phyloP scores from a whole-genome alignment of 2,888 invertebrate genomes.

The Pemphredon lugubris region DNA sequence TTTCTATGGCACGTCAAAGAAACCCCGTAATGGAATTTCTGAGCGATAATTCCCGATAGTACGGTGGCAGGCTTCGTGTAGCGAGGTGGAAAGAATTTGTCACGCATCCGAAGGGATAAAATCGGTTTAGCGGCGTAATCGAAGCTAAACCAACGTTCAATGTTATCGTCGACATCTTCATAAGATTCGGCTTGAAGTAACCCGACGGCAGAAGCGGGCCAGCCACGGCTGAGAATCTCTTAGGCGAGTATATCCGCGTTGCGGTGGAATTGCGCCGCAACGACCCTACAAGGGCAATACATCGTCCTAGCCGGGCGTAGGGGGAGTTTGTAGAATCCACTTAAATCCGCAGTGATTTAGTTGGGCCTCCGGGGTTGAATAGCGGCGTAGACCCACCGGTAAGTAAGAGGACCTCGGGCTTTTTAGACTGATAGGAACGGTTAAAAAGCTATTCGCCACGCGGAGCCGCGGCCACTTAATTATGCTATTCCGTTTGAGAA shows the following conservation, averaged over 20 bases:
- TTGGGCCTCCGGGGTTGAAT: constrained; percentile 64
- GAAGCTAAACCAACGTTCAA: too few relatives aligned
- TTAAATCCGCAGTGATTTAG: constrained; percentile 80
- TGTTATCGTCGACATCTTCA: constrained; percentile 8
- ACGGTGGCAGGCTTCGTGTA: too few relatives aligned
- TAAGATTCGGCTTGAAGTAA: constrained; percentile 24
- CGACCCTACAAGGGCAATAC: constrained; percentile 74
- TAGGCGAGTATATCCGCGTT: constrained; percentile 53
- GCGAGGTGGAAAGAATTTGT: too few relatives aligned
- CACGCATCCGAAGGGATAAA: too few relatives aligned
- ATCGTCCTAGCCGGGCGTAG: constrained; percentile 67
- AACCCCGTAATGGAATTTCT: too few relatives aligned
- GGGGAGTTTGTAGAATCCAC: constrained; percentile 78
- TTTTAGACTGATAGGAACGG: constrained; percentile 75
- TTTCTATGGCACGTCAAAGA: too few relatives aligned
- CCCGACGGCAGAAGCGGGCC: background rate
- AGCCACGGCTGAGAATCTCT: constrained; percentile 41
- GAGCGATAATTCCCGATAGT: too few relatives aligned
- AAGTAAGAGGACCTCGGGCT: constrained; percentile 71
- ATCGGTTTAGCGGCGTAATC: too few relatives aligned
- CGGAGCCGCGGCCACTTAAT: constrained; percentile 41
- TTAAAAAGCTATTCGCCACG: constrained; percentile 69
- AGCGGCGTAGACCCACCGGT: constrained; percentile 39
- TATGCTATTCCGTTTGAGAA: constrained; percentile 39
- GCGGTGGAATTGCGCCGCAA: constrained; percentile 63